Evolutionary conservation across 2,888 invertebrate species (phyloP).

Genomic region (Rhogogaster chlorosoma): DNA sequence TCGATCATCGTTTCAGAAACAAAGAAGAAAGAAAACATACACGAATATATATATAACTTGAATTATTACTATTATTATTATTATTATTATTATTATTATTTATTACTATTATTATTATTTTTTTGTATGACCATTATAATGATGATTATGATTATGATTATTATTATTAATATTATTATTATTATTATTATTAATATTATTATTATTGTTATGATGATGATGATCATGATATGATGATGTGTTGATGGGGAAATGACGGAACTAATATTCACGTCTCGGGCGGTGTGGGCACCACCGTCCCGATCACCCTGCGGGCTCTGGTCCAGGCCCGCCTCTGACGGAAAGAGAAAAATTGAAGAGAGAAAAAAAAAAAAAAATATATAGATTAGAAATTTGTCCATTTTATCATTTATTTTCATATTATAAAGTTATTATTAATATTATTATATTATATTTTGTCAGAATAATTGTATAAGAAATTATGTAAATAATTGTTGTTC

Average conservation of each 20-base stretch:
- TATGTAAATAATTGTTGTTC: not conserved
- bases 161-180: slow-evolving; percentile 45
- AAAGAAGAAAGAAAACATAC: not conserved
- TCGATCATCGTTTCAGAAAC: not conserved
- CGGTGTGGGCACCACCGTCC: slow-evolving; percentile 77
- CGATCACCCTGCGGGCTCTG: slow-evolving; percentile 83
- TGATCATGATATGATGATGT: slow-evolving; percentile 50
- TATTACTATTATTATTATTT: not conserved
- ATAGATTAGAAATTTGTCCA: not conserved
- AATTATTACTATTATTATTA: not conserved
- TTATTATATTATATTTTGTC: not conserved
- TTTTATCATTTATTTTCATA: not conserved
- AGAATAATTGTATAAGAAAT: not conserved
- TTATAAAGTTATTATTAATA: too few relatives aligned
- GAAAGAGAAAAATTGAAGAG: not conserved
- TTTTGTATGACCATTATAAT: not conserved
- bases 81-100: not conserved
- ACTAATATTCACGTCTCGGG: slow-evolving; percentile 55
- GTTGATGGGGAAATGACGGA: slow-evolving; percentile 19
- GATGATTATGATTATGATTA: not conserved
- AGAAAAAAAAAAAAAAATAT: not conserved
- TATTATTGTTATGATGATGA: slow-evolving; percentile 7
- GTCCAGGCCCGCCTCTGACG: slow-evolving; percentile 80
- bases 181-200: slow-evolving; percentile 46
- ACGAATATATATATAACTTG: not conserved